These are phyloP conservation scores for Neosilurus hyrtlii DNA, from an alignment of 2,797 vertebrate genomes.

Conservation along the genomic window DNA sequence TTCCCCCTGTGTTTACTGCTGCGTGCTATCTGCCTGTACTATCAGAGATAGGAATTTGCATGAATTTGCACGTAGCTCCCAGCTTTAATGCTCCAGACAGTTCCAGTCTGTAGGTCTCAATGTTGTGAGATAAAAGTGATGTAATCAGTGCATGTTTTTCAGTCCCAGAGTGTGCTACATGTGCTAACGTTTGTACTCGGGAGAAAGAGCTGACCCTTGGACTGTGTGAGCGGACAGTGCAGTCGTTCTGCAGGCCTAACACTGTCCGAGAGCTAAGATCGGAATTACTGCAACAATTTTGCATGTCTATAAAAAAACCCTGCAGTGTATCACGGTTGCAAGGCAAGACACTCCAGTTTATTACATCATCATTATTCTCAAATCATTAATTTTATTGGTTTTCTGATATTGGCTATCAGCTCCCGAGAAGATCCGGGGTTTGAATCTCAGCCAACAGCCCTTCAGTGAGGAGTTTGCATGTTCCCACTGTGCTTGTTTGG, in stretches of 20 bases:
- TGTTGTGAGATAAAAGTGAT: not conserved
- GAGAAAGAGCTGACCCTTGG: slow-evolving; percentile 22
- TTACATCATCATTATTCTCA: no score
- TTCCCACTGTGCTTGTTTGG: no score
- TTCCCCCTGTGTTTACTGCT: not conserved
- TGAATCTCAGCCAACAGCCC: no score
- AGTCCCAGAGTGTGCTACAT: not conserved
- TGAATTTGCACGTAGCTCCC: not conserved
- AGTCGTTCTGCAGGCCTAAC: not conserved
- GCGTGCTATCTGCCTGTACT: not conserved
- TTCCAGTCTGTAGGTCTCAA: no score
- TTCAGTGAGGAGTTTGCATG: no score
- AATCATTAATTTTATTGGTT: not conserved
- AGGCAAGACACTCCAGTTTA: not conserved
- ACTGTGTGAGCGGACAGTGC: slow-evolving; percentile 3
- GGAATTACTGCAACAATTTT: no score
- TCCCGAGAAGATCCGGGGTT: no score
- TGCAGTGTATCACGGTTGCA: not conserved
- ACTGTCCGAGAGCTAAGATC: slow-evolving; percentile 8
- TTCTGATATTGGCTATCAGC: not conserved
- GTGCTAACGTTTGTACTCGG: slow-evolving; percentile 12
- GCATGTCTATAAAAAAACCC: not conserved
- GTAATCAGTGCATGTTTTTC: not conserved
- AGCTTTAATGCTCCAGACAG: not conserved
- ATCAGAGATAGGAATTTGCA: slow-evolving; percentile 20